Evolutionary conservation across 1,140 invertebrate genomes (phyloP), one percentile per base, ranked within the genome.

Genomic region (Penaeus vannamei): DNA sequence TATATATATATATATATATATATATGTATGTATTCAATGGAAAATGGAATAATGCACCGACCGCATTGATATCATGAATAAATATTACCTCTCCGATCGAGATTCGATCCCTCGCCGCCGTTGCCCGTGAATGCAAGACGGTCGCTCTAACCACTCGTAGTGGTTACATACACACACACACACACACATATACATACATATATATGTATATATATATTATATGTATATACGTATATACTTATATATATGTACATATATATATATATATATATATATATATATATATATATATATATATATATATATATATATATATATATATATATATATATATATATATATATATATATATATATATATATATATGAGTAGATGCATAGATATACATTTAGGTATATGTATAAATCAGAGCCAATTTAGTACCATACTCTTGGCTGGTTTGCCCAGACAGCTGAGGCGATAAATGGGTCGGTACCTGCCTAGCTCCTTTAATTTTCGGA

Each of bases 211-310:
- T 79, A 79, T 79, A 79, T 79, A 5, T 3, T 79, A 20, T 79
- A 36, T 80, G 0, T 80, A 5, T 80, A 3, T 80, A 36, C 42
- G 42, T 80, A 36, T 80, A 36, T 46, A 36, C 42, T 0, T 46
- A 36, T 80, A 36, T 80, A 46, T 80, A 80, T 80, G 3, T 79
- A 79, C 29, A 79, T 79, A 79, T 20, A 79, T 20, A 79, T 79
- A 79, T 79, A 79, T 79, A 79, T 79, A 79, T 79, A 79, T 79
- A 79, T 79, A 79, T 79, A 79, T 79, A 79, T 79, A 79, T 79
- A 79, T 79, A 79, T 79, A 79, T 79, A 79, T 79, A 79, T 79
- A 79, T 79, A 79, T 79, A 79, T 79, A 79, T 79, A 79, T 79
- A 79, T 79, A 79, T 79, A 79, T 79, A 79, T 79, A 79, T 79